Conservation (phyloP, 2,888 invertebrate genomes). For the Clusia tigrina region DNA sequence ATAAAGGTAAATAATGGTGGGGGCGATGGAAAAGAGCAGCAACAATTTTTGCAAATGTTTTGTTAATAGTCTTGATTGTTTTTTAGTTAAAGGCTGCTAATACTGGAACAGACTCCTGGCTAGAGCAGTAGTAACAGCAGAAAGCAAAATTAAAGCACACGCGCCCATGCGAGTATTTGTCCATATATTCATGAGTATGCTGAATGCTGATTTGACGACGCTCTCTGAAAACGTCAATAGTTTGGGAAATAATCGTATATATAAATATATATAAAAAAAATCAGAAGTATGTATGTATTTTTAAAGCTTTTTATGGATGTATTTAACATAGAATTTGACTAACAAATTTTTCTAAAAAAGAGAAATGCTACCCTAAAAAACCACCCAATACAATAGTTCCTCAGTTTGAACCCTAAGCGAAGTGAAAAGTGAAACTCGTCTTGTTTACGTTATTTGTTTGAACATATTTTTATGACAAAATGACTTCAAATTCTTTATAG, state of each 20-base stretch:
- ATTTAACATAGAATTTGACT: conserved; percentile 25
- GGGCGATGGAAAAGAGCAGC: too few relatives aligned
- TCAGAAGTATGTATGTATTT: conserved; percentile 28
- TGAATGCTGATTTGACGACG: not conserved
- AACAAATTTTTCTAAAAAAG: conserved; percentile 8
- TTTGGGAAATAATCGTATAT: not conserved
- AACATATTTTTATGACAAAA: not conserved
- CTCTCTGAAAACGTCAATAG: not conserved
- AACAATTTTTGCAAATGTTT: too few relatives aligned
- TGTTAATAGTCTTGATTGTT: conserved; percentile 12
- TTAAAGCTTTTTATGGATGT: conserved; percentile 30
- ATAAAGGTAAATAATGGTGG: conserved; percentile 86
- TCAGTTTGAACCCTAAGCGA: conserved; percentile 21
- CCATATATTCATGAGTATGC: not conserved
- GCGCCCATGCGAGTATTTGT: conserved; percentile 1
- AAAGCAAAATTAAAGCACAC: not conserved
- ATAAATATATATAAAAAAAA: conserved; percentile 6
- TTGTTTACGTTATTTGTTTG: not conserved
- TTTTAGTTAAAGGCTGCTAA: conserved; percentile 74
- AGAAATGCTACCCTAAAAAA: too few relatives aligned
- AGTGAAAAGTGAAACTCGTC: conserved; percentile 7
- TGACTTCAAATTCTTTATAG: not conserved
- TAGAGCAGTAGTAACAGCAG: conserved; percentile 71
- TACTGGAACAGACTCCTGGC: conserved; percentile 79
- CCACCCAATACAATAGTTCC: conserved; percentile 35